Conservation (phyloP, 1,140 invertebrate genomes). For the Cherax destructor region DNA sequence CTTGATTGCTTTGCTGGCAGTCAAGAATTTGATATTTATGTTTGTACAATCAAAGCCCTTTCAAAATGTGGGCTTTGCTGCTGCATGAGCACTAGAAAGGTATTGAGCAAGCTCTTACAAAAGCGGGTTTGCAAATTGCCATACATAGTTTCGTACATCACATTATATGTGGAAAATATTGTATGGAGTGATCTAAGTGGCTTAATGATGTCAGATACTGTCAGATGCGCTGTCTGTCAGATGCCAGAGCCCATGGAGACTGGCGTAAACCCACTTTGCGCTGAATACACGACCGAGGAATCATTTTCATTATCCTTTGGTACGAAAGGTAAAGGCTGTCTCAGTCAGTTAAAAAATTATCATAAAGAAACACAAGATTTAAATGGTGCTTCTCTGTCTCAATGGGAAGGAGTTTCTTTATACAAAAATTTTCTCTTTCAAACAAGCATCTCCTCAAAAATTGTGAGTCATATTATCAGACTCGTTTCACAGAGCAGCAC, state of each 20-base stretch:
- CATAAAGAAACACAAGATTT: slow-evolving; percentile 8
- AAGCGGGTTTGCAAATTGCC: neutral
- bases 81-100: slow-evolving; percentile 43
- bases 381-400: neutral
- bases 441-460: slow-evolving; percentile 32
- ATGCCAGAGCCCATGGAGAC: slow-evolving; percentile 17
- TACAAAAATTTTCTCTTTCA: slow-evolving; percentile 38
- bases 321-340: neutral
- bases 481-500: slow-evolving; percentile 49
- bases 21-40: slow-evolving; percentile 30
- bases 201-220: slow-evolving; percentile 11
- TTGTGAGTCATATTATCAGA: slow-evolving; percentile 50
- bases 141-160: slow-evolving; percentile 26
- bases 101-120: slow-evolving; percentile 39
- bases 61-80: slow-evolving; percentile 57
- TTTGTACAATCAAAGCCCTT: slow-evolving; percentile 11
- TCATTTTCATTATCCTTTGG: slow-evolving; percentile 43
- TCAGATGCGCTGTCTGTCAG: slow-evolving; percentile 49
- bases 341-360: slow-evolving; percentile 5
- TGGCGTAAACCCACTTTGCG: slow-evolving; percentile 3
- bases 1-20: slow-evolving; percentile 43
- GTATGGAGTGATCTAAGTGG: slow-evolving; percentile 57
- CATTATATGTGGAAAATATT: slow-evolving; percentile 50
- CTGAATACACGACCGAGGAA: slow-evolving; percentile 43
- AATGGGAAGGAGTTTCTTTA: slow-evolving; percentile 49